Conservation (phyloP, 2,113 vertebrate genomes). For the Phalacrocorax brasilianus region DNA sequence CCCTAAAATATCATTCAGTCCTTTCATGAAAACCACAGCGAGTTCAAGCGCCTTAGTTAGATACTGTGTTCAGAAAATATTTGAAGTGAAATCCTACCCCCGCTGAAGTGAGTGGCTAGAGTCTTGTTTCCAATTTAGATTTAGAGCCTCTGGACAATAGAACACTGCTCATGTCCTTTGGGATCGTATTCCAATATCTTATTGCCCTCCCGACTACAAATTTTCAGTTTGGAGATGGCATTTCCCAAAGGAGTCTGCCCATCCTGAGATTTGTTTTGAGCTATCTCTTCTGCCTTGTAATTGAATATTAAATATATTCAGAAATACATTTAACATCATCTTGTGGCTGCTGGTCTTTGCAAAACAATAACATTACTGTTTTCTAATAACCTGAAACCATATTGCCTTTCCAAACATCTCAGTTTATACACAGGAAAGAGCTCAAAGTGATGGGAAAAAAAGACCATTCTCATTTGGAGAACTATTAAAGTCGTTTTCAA, state of each 20-base stretch:
- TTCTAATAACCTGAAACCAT: conserved; percentile 26
- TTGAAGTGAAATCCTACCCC: neutral
- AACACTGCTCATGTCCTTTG: neutral
- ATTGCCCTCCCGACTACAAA: neutral
- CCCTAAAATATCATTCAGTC: neutral
- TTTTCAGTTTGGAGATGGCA: neutral
- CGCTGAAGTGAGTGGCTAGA: neutral
- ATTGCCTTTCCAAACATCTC: conserved; percentile 34
- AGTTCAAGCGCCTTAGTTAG: neutral
- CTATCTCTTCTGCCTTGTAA: neutral
- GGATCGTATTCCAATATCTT: neutral
- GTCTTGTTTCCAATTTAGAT: neutral
- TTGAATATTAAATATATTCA: conserved; percentile 16
- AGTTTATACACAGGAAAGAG: neutral
- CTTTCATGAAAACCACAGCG: neutral
- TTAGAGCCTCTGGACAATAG: neutral
- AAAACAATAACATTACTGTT: conserved; percentile 23
- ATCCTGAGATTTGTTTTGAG: neutral
- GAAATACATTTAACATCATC: conserved; percentile 31
- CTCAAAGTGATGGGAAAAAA: neutral
- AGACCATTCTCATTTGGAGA: neutral
- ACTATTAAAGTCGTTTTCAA: conserved; percentile 26
- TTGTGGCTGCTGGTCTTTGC: neutral
- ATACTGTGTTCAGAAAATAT: neutral
- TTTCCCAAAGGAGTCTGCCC: neutral